Conservation (phyloP, 92 coral and sea anemone genomes). For the Heteractis magnifica region DNA sequence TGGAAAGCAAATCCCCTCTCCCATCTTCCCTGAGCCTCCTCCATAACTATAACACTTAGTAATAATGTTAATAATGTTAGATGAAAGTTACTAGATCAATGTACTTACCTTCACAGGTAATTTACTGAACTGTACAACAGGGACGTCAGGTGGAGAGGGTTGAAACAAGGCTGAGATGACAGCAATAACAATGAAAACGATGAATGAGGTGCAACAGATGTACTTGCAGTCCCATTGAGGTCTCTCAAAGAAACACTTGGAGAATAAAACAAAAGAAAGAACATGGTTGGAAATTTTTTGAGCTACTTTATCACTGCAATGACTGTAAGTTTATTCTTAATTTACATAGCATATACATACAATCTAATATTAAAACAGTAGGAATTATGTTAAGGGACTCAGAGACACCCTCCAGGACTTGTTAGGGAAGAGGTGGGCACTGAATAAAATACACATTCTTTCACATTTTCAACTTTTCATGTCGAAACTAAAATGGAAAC, state of each 20-base stretch:
- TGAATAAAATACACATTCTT: not conserved
- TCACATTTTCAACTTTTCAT: not conserved
- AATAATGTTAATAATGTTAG: no score
- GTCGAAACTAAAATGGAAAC: no score
- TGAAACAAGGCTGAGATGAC: constrained; percentile 13
- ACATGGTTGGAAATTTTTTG: not conserved
- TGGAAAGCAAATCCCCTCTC: no score
- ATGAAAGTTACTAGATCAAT: not conserved
- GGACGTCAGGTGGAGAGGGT: constrained; percentile 10
- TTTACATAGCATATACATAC: no score
- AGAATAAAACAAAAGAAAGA: not conserved
- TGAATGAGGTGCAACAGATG: not conserved
- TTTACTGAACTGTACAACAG: constrained; percentile 7
- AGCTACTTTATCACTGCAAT: not conserved
- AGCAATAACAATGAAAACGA: constrained; percentile 8
- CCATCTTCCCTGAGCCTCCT: no score
- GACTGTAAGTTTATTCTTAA: not conserved
- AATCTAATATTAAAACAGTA: no score
- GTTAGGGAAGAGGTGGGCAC: no score
- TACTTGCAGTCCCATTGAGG: constrained; percentile 5
- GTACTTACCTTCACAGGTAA: constrained; percentile 7
- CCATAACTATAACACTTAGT: no score
- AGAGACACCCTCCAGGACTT: no score
- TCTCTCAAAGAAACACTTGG: constrained; percentile 8
- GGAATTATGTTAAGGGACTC: no score